Conservation (phyloP, 2,797 vertebrate species). For the Rhabdophis nuchalis region DNA sequence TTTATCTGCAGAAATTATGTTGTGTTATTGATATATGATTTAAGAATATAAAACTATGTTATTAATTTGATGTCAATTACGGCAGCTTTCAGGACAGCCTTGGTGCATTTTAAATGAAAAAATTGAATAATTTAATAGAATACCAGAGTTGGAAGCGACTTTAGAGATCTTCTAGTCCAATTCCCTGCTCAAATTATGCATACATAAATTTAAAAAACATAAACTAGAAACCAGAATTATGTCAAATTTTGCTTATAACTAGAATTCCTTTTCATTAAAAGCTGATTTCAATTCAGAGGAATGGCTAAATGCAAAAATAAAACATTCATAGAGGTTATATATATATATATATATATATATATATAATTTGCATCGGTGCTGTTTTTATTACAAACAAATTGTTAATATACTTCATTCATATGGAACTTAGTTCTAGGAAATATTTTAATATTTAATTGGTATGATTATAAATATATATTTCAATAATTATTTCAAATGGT, state of each 20-base stretch:
- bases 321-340: not conserved
- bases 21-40: not conserved
- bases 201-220: not conserved
- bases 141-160: not conserved
- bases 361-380: not conserved
- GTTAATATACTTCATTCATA: not conserved
- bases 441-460: not conserved
- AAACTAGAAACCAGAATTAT: not conserved
- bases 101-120: not conserved
- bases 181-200: not conserved
- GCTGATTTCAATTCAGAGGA: not conserved
- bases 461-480: not conserved
- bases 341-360: not conserved
- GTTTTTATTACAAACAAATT: not conserved
- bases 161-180: not conserved
- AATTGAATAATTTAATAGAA: not conserved
- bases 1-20: not conserved
- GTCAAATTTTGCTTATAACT: not conserved
- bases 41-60: not conserved
- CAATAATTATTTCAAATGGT: not conserved
- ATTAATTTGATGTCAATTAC: not conserved
- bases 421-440: not conserved
- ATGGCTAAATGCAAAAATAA: not conserved
- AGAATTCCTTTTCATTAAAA: not conserved
- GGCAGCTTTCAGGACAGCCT: not conserved